Evolutionary conservation across 1,140 invertebrate species (phyloP).

Genomic region (Aphaenogaster ashmeadi): DNA sequence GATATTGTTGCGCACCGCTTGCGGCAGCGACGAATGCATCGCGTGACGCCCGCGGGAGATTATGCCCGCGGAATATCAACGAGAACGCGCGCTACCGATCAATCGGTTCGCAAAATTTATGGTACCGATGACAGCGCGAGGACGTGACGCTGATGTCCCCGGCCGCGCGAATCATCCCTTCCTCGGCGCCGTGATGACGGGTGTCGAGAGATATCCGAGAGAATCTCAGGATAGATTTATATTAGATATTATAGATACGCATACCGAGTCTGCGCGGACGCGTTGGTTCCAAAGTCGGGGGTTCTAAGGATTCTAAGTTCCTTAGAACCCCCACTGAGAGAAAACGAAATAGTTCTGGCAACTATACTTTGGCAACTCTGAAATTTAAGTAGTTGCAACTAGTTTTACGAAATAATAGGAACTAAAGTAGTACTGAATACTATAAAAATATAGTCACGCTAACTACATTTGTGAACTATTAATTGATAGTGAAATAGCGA

Average conservation of each 20-base stretch:
- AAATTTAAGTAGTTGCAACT: too few relatives aligned
- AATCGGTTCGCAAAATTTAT: constrained; percentile 56
- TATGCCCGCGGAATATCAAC: constrained; percentile 56
- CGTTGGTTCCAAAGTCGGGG: too few relatives aligned
- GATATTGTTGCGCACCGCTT: constrained; percentile 44
- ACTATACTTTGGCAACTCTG: too few relatives aligned
- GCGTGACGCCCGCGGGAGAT: constrained; percentile 5
- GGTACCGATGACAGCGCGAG: constrained; percentile 55
- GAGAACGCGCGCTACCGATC: constrained; percentile 17
- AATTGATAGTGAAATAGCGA: too few relatives aligned
- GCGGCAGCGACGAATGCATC: constrained; percentile 15
- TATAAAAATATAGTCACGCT: too few relatives aligned
- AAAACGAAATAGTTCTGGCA: too few relatives aligned
- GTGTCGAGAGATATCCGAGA: neutral
- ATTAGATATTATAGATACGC: constrained; percentile 8
- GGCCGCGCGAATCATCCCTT: constrained; percentile 19
- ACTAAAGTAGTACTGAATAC: too few relatives aligned
- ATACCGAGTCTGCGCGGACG: neutral
- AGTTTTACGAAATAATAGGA: too few relatives aligned
- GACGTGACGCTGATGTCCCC: constrained; percentile 37
- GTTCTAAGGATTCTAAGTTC: too few relatives aligned
- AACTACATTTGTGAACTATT: too few relatives aligned
- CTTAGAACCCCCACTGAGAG: too few relatives aligned
- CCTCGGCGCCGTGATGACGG: constrained; percentile 2
- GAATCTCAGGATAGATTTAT: constrained; percentile 1